Percentiles rank a stretch among this genome's conserved stretches.
These are phyloP conservation scores for Myripristis murdjan DNA, from an alignment of 2,797 vertebrate genomes.

Conservation along the genomic window DNA sequence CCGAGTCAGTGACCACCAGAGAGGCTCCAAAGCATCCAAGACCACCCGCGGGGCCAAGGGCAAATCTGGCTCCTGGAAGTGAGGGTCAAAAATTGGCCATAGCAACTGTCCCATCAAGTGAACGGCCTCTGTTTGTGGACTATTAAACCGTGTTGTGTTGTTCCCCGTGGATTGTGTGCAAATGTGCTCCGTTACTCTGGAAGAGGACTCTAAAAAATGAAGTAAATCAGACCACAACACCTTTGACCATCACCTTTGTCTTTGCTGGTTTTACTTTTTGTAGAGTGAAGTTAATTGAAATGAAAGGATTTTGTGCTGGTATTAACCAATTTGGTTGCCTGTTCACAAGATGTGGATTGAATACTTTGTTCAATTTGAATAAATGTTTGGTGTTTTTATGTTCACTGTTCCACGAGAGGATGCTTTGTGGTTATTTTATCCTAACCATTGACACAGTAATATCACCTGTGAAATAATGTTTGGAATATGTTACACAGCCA, in stretches of 20 bases:
- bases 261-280: not conserved
- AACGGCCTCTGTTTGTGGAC: slow-evolving; percentile 33
- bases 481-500: too few species aligned
- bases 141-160: slow-evolving; percentile 26
- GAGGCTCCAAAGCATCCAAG: slow-evolving; percentile 82
- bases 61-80: slow-evolving; percentile 85
- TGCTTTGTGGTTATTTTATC: not conserved
- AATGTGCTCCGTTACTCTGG: not conserved
- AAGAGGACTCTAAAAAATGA: slow-evolving; percentile 5
- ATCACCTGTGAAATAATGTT: too few species aligned
- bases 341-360: slow-evolving; percentile 10
- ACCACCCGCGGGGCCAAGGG: slow-evolving; percentile 75
- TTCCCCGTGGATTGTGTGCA: slow-evolving; percentile 32
- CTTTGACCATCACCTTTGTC: slow-evolving; percentile 7
- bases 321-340: not conserved
- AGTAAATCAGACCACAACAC: not conserved
- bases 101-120: not conserved
- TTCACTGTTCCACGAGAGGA: slow-evolving; percentile 1
- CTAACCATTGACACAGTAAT: not conserved
- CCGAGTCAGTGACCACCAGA: slow-evolving; percentile 87
- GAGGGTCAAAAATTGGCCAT: slow-evolving; percentile 16
- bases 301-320: not conserved
- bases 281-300: not conserved
- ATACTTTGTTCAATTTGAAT: slow-evolving; percentile 29
- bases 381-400: slow-evolving; percentile 12